A percentile compares a stretch with the other conserved stretches of the same genome.
phyloP scores from a whole-genome alignment of 2,888 invertebrate species.

The Cerceris rybyensis region DNA sequence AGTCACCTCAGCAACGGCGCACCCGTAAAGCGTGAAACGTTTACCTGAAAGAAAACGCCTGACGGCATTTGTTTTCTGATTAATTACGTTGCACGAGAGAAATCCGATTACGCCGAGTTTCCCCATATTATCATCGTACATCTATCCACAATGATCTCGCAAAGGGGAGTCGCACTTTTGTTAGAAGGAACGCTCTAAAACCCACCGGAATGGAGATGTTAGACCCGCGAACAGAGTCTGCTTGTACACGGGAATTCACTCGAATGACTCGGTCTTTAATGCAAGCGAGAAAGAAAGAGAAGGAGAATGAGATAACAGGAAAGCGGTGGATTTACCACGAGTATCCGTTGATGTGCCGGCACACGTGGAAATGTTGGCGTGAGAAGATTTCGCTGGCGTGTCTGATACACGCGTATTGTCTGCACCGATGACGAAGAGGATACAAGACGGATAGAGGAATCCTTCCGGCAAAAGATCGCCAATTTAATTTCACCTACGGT shows the following conservation, averaged over 20 bases:
- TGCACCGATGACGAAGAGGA: slow-evolving; percentile 43
- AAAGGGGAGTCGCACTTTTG: too few species aligned
- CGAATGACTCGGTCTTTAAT: slow-evolving; percentile 31
- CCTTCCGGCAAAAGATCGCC: neutral
- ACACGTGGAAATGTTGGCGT: slow-evolving; percentile 24
- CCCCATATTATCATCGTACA: too few species aligned
- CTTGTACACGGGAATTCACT: slow-evolving; percentile 37
- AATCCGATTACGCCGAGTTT: too few species aligned
- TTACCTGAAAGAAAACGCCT: too few species aligned
- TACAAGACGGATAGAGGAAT: slow-evolving; percentile 29
- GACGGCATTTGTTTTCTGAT: too few species aligned
- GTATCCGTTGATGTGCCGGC: slow-evolving; percentile 50
- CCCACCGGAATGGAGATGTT: slow-evolving; percentile 49
- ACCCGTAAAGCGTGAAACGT: too few species aligned
- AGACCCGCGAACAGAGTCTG: slow-evolving; percentile 21
- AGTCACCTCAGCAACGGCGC: too few species aligned
- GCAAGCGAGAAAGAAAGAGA: slow-evolving; percentile 9
- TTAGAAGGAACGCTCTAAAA: neutral
- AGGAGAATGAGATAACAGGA: slow-evolving; percentile 36
- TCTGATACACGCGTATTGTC: slow-evolving; percentile 35
- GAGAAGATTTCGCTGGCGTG: slow-evolving; percentile 36
- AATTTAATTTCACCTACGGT: neutral
- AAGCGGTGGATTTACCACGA: slow-evolving; percentile 48
- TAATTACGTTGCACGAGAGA: too few species aligned
- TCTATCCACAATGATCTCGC: too few species aligned